Base-by-base conservation (phyloP, 2,113 vertebrate genomes). In the Aptenodytes patagonicus region DNA sequence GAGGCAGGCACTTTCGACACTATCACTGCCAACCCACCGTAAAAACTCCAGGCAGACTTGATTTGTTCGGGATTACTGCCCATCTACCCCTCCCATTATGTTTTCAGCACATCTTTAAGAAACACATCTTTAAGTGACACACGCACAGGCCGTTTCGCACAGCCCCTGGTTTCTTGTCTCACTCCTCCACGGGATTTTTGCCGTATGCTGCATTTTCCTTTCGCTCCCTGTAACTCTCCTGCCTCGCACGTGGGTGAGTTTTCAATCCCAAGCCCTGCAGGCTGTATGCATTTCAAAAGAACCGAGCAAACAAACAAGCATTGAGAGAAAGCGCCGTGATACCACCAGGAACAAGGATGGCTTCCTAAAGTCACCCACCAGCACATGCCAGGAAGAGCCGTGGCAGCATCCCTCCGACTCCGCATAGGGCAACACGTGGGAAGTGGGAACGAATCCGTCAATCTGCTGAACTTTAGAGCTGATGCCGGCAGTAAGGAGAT, bases 81-180 rank as follows among this genome's bases (percentile, higher is more conserved):
- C 21, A 0, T 7, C 3, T 7, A 1, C 25, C 12, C 40, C 38
- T 34, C 46, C 54, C 24, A 0, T 24, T 14, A 7, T 3, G 1
- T 32, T 60, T 40, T 11, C 61, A 52, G 64, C 17, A 7, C 40
- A 9, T 54, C 54, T 32, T 61, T 26, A 5, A 57, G 70, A 36
- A 47, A 22, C 17, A 13, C 11, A 8, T 24, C 66, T 9, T 46
- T 5, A 17, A 40, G 60, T 22, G 82, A 20, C 29, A 18, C 55
- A 20, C 1, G 2, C 20, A 6, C 5, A 17, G 61, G 31, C 26
- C 1, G 0, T 49, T 73, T 75, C 82, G 79, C 69, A 26, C 60
- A 61, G 79, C 55, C 38, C 22, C 64, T 11, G n/a, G 6, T 36
- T 86, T 52, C 87, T 49, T 1, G 2, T 9, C 82, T 80, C 52